Evolutionary conservation across 2,113 vertebrate genomes (phyloP), one percentile per base, ranked within the genome.

Genomic region (Scatophagus argus): DNA sequence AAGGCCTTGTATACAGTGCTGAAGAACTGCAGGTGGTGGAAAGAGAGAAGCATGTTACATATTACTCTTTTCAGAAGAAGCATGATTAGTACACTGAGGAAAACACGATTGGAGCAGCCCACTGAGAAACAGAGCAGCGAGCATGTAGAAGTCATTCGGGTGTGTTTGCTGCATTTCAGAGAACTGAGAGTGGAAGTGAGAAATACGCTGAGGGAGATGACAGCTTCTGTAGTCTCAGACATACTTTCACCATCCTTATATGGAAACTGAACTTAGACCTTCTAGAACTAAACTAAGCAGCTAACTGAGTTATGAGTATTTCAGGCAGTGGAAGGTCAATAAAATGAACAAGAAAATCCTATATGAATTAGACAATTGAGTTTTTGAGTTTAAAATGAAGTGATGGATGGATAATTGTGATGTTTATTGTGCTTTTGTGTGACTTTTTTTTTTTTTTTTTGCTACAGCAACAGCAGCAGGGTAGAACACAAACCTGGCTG

Each of bases 1-100:
- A 93, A 83, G 82, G 93, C 91, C 78, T 88, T 92, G 92, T 88
- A 92, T 23, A 94, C 29, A 59, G 75, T 92, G 92, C 85, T 92
- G 56, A 94, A 88, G 74, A 93, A 83, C 92, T 94, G 84, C 60
- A 84, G 79, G 74, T 66, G 67, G 82, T 31, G 51, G 55, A 71
- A 78, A 87, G 43, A 89, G 17, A 83, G 72, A 2, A 66, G 21
- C 0, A 5, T 13, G 49, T 66, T 36, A 74, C 5, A 25, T 17
- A 17, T 23, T 16, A 55, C 2, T 23, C 29, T 51, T 25, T 63
- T 36, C 1, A 74, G 39, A 67, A 6, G 44, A 44, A 58, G n/a
- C n/a, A n/a, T n/a, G 69, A 34, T 47, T 52, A 29, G 25, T n/a
- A 34, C 34, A 63, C 0, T n/a, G 7, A 52, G n/a, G 52, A 29